phyloP scores from a whole-genome alignment of 2,888 invertebrate genomes.

The Ormyrus rosae region DNA sequence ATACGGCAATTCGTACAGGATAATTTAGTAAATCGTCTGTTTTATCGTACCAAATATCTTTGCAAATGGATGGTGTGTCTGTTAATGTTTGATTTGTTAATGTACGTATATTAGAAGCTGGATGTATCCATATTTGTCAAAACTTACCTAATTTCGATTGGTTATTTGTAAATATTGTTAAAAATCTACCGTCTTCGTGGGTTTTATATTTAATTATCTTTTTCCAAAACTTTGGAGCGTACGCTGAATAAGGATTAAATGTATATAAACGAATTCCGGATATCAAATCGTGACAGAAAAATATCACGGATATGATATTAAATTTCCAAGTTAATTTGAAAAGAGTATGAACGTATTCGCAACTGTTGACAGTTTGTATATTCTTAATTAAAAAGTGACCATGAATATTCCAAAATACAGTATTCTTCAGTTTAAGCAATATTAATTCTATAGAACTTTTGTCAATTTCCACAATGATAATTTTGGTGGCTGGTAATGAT shows the following conservation, averaged over 20 bases:
- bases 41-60: background rate
- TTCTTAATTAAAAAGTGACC: background rate
- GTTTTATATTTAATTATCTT: background rate
- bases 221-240: background rate
- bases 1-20: background rate
- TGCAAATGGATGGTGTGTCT: background rate
- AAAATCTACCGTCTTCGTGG: background rate
- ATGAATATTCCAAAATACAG: background rate
- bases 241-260: background rate
- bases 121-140: background rate
- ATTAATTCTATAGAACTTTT: background rate
- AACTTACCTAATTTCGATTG: background rate
- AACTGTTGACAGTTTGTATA: background rate
- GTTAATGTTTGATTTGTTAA: background rate
- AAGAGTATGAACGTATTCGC: background rate
- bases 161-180: background rate
- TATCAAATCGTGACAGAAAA: background rate
- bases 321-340: background rate
- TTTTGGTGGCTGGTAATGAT: too few species aligned
- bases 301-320: background rate
- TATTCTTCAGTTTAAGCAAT: background rate
- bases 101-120: background rate
- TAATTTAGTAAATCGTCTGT: background rate
- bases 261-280: background rate
- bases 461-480: too few species aligned